A percentile compares a stretch with the other conserved stretches of the same genome.
Evolutionary conservation across 2,797 vertebrate genomes (phyloP).

Genomic region (Intellagama lesueurii): DNA sequence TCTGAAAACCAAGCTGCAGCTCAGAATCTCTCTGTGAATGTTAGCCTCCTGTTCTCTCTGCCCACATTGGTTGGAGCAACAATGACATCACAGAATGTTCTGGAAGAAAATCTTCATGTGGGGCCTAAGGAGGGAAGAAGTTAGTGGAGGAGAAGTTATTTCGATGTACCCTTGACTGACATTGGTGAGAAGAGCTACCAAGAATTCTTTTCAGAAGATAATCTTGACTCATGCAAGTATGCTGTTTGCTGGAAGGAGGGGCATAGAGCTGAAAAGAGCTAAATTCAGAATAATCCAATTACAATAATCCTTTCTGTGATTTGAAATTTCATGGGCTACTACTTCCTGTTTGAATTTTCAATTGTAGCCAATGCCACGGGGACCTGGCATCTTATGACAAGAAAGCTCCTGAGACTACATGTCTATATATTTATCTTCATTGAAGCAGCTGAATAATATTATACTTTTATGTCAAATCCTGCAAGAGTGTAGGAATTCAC

Average conservation of each 20-base stretch:
- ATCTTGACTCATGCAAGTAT: background rate
- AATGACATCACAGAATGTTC: slow-evolving; percentile 5
- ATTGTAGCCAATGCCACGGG: slow-evolving; percentile 19
- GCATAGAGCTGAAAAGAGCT: background rate
- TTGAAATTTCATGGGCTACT: background rate
- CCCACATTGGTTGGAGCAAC: background rate
- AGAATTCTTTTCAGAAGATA: background rate
- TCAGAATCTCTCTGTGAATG: background rate
- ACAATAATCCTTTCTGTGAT: background rate
- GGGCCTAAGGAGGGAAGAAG: background rate
- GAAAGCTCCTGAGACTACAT: slow-evolving; percentile 15
- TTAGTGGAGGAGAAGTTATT: background rate
- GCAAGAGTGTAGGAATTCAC: slow-evolving; percentile 55
- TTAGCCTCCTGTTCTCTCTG: background rate
- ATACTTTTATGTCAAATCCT: slow-evolving; percentile 67
- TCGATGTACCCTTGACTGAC: background rate
- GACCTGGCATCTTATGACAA: slow-evolving; percentile 38
- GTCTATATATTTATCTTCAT: slow-evolving; percentile 45
- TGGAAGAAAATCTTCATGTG: background rate
- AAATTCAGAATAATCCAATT: slow-evolving; percentile 16
- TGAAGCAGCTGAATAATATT: slow-evolving; percentile 47
- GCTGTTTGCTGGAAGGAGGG: background rate
- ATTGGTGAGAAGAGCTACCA: background rate
- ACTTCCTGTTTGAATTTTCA: slow-evolving; percentile 32
- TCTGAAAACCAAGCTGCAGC: background rate